Percentiles rank a stretch among this genome's conserved stretches.
Conservation (phyloP, 2,888 invertebrate genomes). For the Chloroclystis v-ata region DNA sequence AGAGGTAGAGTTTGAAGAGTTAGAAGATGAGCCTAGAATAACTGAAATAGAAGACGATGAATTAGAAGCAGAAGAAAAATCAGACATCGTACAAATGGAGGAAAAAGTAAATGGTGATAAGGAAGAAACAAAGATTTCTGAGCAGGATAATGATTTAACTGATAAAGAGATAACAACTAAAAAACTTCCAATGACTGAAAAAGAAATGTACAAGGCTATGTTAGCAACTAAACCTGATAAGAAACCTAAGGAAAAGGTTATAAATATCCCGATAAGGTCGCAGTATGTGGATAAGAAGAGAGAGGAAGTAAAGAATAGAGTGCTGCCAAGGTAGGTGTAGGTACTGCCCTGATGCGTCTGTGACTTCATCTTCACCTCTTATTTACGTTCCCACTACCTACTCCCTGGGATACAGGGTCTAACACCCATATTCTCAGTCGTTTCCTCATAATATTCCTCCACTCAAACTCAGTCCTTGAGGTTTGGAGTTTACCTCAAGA, state of each 20-base stretch:
- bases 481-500: too few species aligned
- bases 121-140: not conserved
- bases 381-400: too few species aligned
- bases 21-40: constrained; percentile 15
- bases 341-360: too few species aligned
- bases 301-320: constrained; percentile 52
- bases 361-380: too few species aligned
- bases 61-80: not conserved
- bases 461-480: too few species aligned
- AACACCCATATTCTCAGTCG: too few species aligned
- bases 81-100: not conserved
- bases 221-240: constrained; percentile 6
- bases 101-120: not conserved
- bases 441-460: too few species aligned
- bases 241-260: constrained; percentile 21
- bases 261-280: constrained; percentile 48
- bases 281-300: constrained; percentile 60
- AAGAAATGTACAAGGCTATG: constrained; percentile 11
- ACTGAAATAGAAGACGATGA: constrained; percentile 6
- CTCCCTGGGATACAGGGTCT: too few species aligned
- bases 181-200: constrained; percentile 1
- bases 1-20: constrained; percentile 18
- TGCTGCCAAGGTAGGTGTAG: constrained; percentile 57
- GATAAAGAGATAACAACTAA: constrained; percentile 5
- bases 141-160: not conserved